Base-by-base conservation (phyloP, 2,888 invertebrate species). In the Biston stratarius region DNA sequence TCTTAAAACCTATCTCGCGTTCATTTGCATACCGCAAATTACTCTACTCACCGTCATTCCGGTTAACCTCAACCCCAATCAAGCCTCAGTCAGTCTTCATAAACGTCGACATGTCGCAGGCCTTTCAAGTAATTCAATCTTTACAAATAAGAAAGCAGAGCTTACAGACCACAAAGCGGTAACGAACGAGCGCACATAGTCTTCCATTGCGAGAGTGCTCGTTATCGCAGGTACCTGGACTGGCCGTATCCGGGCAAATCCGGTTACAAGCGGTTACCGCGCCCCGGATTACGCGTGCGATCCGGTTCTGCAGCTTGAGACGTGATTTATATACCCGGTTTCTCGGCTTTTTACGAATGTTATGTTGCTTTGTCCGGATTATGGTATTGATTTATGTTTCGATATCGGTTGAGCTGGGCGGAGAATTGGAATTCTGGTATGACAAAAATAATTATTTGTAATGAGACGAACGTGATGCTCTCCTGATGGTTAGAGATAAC, bases 151-250 rank as follows among this genome's bases (percentile, higher is more conserved):
- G 53, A 49, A 70, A 63, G 55, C 51, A 55, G 51, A 69, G 47
- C 61, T 69, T 63, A 59, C 64, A 70, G 63, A 61, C 60, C 60
- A 44, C 64, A 66, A 72, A 74, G 69, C 68, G 51, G 66, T 68
- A 62, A 66, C 65, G 64, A 67, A 58, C 67, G 65, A 64, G n/a
- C 8, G 7, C 6, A 45, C 45, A 45, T 45, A 45, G 38, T 38
- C 14, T n/a, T 61, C 68, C 71, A 74, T 72, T 72, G 74, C 75
- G 75, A 74, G 14, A 44, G 33, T 33, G 48, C 78, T 86, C 90
- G 90, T 89, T 92, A 92, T 92, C 93, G 84, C 91, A 92, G 92
- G 92, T 92, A 90, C 80, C 88, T 86, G 86, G 83, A 72, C 82
- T 82, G 82, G 82, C 78, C 80, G 77, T 84, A 89, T 84, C 88